A percentile compares a stretch with the other conserved stretches of the same genome.
phyloP scores from a whole-genome alignment of 2,797 vertebrate species.

The Galaxias olidus region DNA sequence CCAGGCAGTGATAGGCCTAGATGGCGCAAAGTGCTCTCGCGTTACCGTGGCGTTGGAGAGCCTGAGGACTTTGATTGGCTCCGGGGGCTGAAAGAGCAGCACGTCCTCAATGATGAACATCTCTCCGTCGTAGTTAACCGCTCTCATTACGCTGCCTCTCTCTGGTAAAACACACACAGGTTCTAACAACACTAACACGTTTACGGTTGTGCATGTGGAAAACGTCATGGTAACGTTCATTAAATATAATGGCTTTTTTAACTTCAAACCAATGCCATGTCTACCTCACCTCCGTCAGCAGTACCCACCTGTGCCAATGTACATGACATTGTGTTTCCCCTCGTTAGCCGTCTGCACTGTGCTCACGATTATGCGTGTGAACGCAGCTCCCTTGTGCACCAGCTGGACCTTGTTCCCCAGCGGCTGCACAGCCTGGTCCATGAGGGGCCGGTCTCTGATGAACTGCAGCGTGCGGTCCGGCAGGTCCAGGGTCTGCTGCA shows the following conservation, averaged over 20 bases:
- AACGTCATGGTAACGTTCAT: background rate
- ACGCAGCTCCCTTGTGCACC: constrained; percentile 65
- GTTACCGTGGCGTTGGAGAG: constrained; percentile 72
- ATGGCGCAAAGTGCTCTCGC: background rate
- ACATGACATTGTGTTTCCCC: constrained; percentile 70
- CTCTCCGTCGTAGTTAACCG: constrained; percentile 71
- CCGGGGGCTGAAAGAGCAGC: constrained; percentile 68
- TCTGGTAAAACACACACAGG: constrained; percentile 54
- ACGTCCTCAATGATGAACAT: constrained; percentile 82
- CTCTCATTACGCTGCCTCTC: constrained; percentile 79
- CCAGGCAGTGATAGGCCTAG: background rate
- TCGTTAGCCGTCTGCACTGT: constrained; percentile 63
- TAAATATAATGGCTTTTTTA: background rate
- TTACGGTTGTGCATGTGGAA: background rate
- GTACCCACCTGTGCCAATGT: constrained; percentile 81
- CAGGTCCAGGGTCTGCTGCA: constrained; percentile 65
- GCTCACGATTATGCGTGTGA: constrained; percentile 72
- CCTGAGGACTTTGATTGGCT: constrained; percentile 71
- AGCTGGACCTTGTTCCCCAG: constrained; percentile 59
- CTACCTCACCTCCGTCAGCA: too few relatives aligned
- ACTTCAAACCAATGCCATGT: background rate
- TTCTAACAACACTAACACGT: background rate
- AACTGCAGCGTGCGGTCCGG: constrained; percentile 79
- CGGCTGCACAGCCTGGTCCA: constrained; percentile 73
- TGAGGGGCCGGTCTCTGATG: constrained; percentile 73